A percentile compares a stretch with the other conserved stretches of the same genome.
Evolutionary conservation across 2,113 vertebrate species (phyloP).

Genomic region (Poeciliopsis turrubarensis): DNA sequence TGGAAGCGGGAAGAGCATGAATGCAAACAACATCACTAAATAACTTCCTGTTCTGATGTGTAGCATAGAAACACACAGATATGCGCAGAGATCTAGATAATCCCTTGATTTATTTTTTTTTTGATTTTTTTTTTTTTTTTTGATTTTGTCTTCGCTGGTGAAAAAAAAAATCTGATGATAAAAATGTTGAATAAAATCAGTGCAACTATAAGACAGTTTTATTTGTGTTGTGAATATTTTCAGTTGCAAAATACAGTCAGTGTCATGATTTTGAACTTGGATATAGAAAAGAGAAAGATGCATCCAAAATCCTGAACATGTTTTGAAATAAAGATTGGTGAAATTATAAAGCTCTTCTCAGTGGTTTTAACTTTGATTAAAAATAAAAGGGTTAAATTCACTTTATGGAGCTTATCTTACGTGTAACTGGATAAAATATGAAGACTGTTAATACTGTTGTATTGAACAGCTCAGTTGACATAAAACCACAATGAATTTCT

Average conservation of each 20-base stretch:
- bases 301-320: not conserved
- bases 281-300: not conserved
- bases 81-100: conserved; percentile 21
- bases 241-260: not conserved
- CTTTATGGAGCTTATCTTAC: too few species aligned
- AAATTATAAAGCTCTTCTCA: not conserved
- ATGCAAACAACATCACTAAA: conserved; percentile 81
- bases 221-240: conserved; percentile 2
- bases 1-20: conserved; percentile 95
- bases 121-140: not conserved
- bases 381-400: too few species aligned
- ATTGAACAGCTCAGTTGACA: not conserved
- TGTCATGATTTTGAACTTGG: not conserved
- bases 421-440: too few species aligned
- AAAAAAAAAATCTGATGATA: not conserved
- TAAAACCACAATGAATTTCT: not conserved
- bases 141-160: not conserved
- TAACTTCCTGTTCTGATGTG: conserved; percentile 19
- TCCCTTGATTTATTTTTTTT: not conserved
- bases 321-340: not conserved
- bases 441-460: not conserved
- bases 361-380: not conserved
- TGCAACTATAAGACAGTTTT: not conserved
- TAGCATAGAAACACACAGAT: not conserved
- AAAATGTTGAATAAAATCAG: conserved; percentile 47